A percentile compares a stretch with the other conserved stretches of the same genome.
phyloP scores from a whole-genome alignment of 2,888 invertebrate species.

The Volucella zonaria region DNA sequence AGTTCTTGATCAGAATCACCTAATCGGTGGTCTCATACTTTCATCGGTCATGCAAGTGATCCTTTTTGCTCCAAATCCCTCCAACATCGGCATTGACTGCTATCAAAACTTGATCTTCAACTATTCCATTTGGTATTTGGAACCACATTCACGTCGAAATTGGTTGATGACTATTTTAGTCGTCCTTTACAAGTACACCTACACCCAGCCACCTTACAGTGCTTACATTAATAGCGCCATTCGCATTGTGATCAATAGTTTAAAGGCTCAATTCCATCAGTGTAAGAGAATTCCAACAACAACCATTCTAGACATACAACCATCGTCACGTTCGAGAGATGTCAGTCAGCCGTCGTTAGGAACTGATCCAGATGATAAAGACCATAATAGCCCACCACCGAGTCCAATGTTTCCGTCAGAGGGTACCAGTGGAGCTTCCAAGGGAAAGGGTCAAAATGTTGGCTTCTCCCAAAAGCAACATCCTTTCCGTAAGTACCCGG shows the following conservation, averaged over 20 bases:
- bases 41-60: slow-evolving; percentile 92
- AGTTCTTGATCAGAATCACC: slow-evolving; percentile 96
- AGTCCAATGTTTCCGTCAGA: slow-evolving; percentile 86
- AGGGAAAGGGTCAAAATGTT: slow-evolving; percentile 83
- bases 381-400: slow-evolving; percentile 84
- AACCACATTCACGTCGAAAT: slow-evolving; percentile 92
- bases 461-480: slow-evolving; percentile 88
- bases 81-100: slow-evolving; percentile 84
- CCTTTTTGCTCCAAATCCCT: slow-evolving; percentile 92
- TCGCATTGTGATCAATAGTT: slow-evolving; percentile 94
- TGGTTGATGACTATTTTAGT: slow-evolving; percentile 97
- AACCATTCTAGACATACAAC: slow-evolving; percentile 89
- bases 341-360: slow-evolving; percentile 90
- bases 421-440: slow-evolving; percentile 83
- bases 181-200: slow-evolving; percentile 96
- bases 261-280: slow-evolving; percentile 95
- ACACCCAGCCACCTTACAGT: slow-evolving; percentile 88
- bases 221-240: slow-evolving; percentile 91
- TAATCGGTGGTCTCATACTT: slow-evolving; percentile 94
- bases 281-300: slow-evolving; percentile 93
- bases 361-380: slow-evolving; percentile 85
- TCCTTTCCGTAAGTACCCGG: slow-evolving; percentile 83
- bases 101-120: slow-evolving; percentile 85
- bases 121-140: slow-evolving; percentile 94
- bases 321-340: slow-evolving; percentile 84